Conservation (phyloP, 92 coral and sea anemone species). For the Zoanthus gigantus region DNA sequence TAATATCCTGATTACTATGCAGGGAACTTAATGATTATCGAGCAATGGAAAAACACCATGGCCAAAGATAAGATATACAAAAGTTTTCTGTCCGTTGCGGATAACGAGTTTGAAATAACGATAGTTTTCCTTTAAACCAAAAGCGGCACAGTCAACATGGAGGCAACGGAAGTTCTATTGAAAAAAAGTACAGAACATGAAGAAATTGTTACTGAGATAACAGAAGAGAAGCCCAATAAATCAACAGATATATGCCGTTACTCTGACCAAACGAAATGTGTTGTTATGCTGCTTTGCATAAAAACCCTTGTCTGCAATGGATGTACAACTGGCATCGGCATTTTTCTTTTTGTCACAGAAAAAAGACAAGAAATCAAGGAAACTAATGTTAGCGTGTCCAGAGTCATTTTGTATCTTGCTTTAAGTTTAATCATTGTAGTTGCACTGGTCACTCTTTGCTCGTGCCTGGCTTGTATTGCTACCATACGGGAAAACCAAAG, state of each 20-base stretch:
- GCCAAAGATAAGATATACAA: neutral
- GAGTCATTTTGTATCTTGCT: neutral
- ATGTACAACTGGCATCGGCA: neutral
- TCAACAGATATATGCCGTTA: neutral
- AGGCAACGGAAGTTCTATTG: constrained; percentile 12
- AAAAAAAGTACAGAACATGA: neutral
- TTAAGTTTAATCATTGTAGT: constrained; percentile 5
- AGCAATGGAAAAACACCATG: neutral
- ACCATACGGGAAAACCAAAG: neutral
- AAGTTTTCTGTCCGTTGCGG: neutral
- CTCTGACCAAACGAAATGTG: neutral
- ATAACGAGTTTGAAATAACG: neutral
- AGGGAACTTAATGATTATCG: neutral
- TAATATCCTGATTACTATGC: constrained; percentile 1
- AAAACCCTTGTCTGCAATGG: constrained; percentile 20
- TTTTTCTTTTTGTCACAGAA: constrained; percentile 31
- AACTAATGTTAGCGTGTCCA: neutral
- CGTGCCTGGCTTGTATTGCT: constrained; percentile 28
- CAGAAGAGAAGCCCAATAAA: neutral
- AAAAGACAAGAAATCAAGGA: constrained; percentile 18
- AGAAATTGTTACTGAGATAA: neutral
- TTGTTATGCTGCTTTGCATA: constrained; percentile 3
- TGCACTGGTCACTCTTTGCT: constrained; percentile 2
- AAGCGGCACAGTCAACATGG: neutral
- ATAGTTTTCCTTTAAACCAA: too few relatives aligned